Evolutionary conservation across 1,140 invertebrate genomes (phyloP), one percentile per base, ranked within the genome.

Genomic region (Belonocnema kinseyi): DNA sequence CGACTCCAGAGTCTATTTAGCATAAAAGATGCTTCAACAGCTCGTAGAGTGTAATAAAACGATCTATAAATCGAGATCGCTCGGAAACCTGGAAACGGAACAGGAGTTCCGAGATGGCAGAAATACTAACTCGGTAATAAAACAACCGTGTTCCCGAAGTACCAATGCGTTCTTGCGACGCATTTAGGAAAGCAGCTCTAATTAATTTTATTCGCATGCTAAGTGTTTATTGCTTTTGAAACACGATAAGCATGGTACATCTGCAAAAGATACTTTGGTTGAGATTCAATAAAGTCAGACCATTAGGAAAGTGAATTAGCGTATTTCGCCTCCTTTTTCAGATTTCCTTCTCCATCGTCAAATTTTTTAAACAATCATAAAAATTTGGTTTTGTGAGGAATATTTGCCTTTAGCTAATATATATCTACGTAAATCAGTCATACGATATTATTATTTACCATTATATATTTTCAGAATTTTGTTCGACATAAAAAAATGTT

Each of bases 131-230:
- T 50, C 40, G 53, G 54, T 77, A 73, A 83, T 82, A 81, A 86
- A 85, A 80, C 82, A 50, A 70, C 17, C 70, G 51, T 58, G 19
- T 76, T 75, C 75, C 58, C 17, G 26, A 79, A 46, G 52, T 74
- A 77, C 76, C 71, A 58, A 77, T 74, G 76, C 61, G 53, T 80
- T 82, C 79, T 83, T 75, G 51, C 77, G 61, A 76, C 51, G 77
- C 78, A 73, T 86, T 74, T 86, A 83, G 81, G 40, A 79, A 52
- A 75, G 53, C 75, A 40, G 73, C 78, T 87, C 86, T 88, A 89
- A 89, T 89, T 88, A 86, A 80, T 88, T 89, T 89, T 87, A 88
- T 81, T 83, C 82, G 86, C 66, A 80, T 83, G 88, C 88, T 88
- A 88, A 89, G 82, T 88, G 83, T 73, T 83, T 80, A 83, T 83